Percentiles rank a stretch among this genome's conserved stretches.
Evolutionary conservation across 2,113 vertebrate genomes (phyloP).

Genomic region (Trichomycterus rosablanca): DNA sequence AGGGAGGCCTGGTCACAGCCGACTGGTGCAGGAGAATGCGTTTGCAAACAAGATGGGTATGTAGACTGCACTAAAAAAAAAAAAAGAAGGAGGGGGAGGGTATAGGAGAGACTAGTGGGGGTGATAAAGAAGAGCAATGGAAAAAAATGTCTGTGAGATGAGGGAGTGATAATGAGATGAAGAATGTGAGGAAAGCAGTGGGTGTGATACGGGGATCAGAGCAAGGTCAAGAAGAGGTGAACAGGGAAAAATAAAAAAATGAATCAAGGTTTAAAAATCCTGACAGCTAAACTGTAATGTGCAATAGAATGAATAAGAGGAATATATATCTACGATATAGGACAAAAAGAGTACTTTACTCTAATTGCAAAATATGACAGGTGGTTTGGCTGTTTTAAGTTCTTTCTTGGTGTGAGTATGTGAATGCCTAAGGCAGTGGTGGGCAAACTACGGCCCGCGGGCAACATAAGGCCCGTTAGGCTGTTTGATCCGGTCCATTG

Average conservation of each 20-base stretch:
- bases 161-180: background rate
- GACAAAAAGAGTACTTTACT: no score
- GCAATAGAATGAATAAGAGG: no score
- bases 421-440: no score
- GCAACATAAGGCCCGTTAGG: no score
- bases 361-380: no score
- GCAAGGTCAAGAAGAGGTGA: background rate
- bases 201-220: background rate
- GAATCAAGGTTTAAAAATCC: background rate
- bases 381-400: no score
- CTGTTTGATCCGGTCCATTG: no score
- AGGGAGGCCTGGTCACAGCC: slow-evolving; percentile 56
- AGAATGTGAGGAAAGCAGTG: slow-evolving; percentile 1
- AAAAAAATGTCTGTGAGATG: background rate
- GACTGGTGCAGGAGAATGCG: slow-evolving; percentile 56
- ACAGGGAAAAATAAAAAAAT: background rate
- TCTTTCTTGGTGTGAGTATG: no score
- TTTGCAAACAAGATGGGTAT: slow-evolving; percentile 34
- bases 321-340: no score
- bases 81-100: background rate
- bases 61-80: background rate
- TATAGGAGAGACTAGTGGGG: slow-evolving; percentile 2
- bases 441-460: no score
- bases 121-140: background rate
- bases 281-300: no score